phyloP scores from a whole-genome alignment of 37 sponge, comb jelly and placozoan genomes.

The Chondrilla cf. caribensis region DNA sequence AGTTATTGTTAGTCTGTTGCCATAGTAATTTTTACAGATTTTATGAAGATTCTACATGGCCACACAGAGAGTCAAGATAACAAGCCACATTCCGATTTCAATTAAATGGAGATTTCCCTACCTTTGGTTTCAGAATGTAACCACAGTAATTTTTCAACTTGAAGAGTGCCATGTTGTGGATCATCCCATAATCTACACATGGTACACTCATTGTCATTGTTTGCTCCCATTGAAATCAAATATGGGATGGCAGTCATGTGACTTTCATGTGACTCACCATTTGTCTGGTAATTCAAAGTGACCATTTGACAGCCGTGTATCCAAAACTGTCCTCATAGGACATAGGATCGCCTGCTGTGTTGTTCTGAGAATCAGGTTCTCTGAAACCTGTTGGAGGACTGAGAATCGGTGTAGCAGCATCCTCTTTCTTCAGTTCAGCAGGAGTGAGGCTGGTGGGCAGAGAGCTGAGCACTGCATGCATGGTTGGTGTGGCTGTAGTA shows the following conservation, averaged over 20 bases:
- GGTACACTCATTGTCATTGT: not conserved
- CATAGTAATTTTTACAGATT: not conserved
- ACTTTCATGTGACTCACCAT: constrained; percentile 27
- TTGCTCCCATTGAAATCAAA: not conserved
- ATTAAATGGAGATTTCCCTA: constrained; percentile 18
- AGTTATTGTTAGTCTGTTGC: not conserved
- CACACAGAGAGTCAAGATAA: not conserved
- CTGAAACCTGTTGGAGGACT: too few relatives aligned
- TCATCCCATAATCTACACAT: constrained; percentile 49
- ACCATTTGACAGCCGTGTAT: constrained; percentile 83
- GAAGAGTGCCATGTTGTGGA: constrained; percentile 79
- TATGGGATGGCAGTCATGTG: not conserved
- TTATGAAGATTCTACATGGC: not conserved
- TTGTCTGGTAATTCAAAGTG: constrained; percentile 78
- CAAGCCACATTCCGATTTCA: too few relatives aligned
- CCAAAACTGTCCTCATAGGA: constrained; percentile 69
- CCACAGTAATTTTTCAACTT: constrained; percentile 78
- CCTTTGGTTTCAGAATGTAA: constrained; percentile 88
- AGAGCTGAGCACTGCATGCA: too few relatives aligned
- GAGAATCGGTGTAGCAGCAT: too few relatives aligned
- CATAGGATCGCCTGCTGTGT: too few relatives aligned
- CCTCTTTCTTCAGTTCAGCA: too few relatives aligned
- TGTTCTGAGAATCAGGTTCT: too few relatives aligned
- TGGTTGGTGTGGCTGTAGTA: too few relatives aligned
- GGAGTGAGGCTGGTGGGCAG: too few relatives aligned